phyloP scores from a whole-genome alignment of 2,113 vertebrate species.

The Nematolebias whitei region DNA sequence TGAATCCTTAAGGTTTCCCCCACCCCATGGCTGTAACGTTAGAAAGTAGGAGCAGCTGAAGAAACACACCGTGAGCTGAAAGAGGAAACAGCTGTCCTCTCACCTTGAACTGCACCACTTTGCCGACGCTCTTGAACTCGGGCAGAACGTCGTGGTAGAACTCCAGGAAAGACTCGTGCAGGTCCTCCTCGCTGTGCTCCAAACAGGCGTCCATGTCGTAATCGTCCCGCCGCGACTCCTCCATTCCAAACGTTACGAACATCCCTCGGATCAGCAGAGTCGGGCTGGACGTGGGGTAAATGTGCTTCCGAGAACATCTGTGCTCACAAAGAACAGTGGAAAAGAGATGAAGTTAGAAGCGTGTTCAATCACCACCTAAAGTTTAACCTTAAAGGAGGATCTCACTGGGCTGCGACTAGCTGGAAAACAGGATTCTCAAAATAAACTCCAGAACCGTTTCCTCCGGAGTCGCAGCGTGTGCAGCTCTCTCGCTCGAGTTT shows the following conservation, averaged over 20 bases:
- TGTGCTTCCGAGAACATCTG: constrained; percentile 95
- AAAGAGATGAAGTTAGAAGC: neutral
- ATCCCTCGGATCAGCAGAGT: constrained; percentile 92
- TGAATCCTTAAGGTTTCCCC: no score
- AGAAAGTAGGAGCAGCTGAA: no score
- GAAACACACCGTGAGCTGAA: no score
- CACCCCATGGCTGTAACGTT: no score
- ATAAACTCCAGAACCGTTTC: no score
- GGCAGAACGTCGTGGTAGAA: constrained; percentile 95
- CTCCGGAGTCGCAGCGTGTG: no score
- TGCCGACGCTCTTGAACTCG: constrained; percentile 90
- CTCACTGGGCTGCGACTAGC: no score
- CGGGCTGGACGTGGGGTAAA: constrained; percentile 85
- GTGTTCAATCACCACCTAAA: neutral
- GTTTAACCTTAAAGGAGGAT: no score
- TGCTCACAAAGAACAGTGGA: neutral
- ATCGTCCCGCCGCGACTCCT: constrained; percentile 91
- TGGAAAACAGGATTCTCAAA: no score
- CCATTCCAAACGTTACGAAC: constrained; percentile 96
- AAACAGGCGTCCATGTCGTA: constrained; percentile 92
- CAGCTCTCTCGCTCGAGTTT: no score
- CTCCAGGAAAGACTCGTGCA: constrained; percentile 92
- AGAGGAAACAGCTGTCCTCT: no score
- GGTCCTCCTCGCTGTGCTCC: constrained; percentile 95
- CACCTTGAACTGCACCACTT: constrained; percentile 97